Conservation (phyloP, 2,113 vertebrate species). For the Dipodomys merriami region DNA sequence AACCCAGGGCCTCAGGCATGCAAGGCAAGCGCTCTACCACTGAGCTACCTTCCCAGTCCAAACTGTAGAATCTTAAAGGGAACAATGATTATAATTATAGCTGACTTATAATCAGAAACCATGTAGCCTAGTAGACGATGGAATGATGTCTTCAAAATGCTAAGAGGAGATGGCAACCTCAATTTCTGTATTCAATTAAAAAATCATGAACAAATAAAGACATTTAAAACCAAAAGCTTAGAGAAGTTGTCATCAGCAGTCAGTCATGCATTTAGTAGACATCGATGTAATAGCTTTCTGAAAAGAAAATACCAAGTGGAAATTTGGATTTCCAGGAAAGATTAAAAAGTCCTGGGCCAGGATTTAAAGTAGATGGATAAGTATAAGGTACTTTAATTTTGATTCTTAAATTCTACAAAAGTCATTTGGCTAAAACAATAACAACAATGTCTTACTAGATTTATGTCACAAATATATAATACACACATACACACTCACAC, state of each 20-base stretch:
- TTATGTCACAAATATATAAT: not conserved
- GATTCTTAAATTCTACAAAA: conserved; percentile 26
- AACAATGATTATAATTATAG: not conserved
- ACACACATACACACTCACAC: not conserved
- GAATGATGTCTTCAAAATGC: not conserved
- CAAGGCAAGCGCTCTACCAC: too few species aligned
- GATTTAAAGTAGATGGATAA: conserved; percentile 11
- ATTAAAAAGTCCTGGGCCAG: not conserved
- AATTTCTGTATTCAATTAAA: not conserved
- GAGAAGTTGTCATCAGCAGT: not conserved
- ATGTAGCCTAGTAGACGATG: not conserved
- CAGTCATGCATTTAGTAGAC: conserved; percentile 21
- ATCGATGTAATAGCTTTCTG: not conserved
- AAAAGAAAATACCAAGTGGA: conserved; percentile 29
- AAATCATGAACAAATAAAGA: not conserved
- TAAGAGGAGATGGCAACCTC: not conserved
- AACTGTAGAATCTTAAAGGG: not conserved
- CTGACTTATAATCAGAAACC: not conserved
- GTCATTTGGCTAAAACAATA: not conserved
- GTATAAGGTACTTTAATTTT: conserved; percentile 29
- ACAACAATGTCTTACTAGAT: not conserved
- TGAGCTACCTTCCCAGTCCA: too few species aligned
- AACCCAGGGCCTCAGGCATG: too few species aligned
- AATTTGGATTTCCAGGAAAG: not conserved
- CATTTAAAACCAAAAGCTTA: conserved; percentile 16